Percentiles rank a stretch among this genome's conserved stretches.
These are phyloP conservation scores for Sphaerodactylus townsendi DNA, from an alignment of 2,113 vertebrate species.

Conservation along the genomic window DNA sequence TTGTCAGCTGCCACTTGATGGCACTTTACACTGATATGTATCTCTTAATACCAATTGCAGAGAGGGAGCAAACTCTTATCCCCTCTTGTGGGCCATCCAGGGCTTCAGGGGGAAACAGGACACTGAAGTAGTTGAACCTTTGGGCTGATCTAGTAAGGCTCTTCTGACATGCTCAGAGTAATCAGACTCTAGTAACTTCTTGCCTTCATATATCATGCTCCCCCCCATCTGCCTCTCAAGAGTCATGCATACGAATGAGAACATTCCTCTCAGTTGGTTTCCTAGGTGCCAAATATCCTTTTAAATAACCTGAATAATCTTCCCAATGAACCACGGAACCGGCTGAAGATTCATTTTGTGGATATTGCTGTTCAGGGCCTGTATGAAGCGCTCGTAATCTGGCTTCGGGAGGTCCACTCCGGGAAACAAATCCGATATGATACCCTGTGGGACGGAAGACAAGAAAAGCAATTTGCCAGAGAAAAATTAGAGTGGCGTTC, in stretches of 20 bases:
- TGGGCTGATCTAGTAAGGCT: too few relatives aligned
- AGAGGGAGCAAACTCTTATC: too few relatives aligned
- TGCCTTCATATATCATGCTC: too few relatives aligned
- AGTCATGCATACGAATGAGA: background rate
- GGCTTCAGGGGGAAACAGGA: too few relatives aligned
- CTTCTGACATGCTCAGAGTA: too few relatives aligned
- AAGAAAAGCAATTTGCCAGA: slow-evolving; percentile 2
- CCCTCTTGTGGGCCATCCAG: too few relatives aligned
- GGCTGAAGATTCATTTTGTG: slow-evolving; percentile 85
- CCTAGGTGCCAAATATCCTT: background rate
- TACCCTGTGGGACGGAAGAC: slow-evolving; percentile 77
- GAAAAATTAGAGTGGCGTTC: background rate
- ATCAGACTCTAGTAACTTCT: too few relatives aligned
- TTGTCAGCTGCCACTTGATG: too few relatives aligned
- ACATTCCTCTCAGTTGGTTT: background rate
- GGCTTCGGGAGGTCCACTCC: slow-evolving; percentile 88
- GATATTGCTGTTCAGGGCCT: slow-evolving; percentile 82
- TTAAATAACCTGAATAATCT: slow-evolving; percentile 89
- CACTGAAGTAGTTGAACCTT: too few relatives aligned
- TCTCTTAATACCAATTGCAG: too few relatives aligned
- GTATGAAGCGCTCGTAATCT: slow-evolving; percentile 85
- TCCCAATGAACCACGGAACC: slow-evolving; percentile 91
- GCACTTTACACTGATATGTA: too few relatives aligned
- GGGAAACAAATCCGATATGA: slow-evolving; percentile 94
- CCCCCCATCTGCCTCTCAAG: too few relatives aligned